Evolutionary conservation across 2,888 invertebrate species (phyloP).

Genomic region (Metopia argyrocephala): DNA sequence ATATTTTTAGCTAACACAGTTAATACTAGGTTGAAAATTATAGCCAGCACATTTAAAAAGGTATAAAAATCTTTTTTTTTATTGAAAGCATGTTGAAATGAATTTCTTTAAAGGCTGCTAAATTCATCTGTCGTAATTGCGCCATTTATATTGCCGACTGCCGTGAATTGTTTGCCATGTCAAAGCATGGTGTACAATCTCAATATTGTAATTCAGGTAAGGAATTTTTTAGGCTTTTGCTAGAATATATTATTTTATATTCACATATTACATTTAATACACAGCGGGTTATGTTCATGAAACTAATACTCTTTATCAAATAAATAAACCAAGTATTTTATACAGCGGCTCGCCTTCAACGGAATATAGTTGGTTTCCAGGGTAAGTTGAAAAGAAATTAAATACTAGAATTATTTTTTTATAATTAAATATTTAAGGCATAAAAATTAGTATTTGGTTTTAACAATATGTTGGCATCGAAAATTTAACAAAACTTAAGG

Average conservation of each 20-base stretch:
- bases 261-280: constrained; percentile 24
- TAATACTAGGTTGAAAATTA: constrained; percentile 82
- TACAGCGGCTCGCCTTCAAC: constrained; percentile 81
- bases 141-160: constrained; percentile 82
- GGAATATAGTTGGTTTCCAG: constrained; percentile 92
- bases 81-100: neutral
- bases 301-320: constrained; percentile 84
- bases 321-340: constrained; percentile 79
- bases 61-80: constrained; percentile 51
- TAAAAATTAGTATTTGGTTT: too few species aligned
- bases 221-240: neutral
- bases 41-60: constrained; percentile 74
- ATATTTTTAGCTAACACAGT: constrained; percentile 85
- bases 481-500: too few species aligned
- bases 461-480: too few species aligned
- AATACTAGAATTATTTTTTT: too few species aligned
- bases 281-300: constrained; percentile 87
- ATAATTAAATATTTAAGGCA: too few species aligned
- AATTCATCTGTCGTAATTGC: constrained; percentile 81
- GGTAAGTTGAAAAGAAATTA: too few species aligned
- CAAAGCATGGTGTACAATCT: constrained; percentile 87
- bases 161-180: constrained; percentile 88
- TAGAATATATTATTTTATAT: neutral
- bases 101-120: constrained; percentile 77
- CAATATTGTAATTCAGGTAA: constrained; percentile 88